Conservation (phyloP, 2,113 vertebrate genomes). For the Archocentrus centrarchus region DNA sequence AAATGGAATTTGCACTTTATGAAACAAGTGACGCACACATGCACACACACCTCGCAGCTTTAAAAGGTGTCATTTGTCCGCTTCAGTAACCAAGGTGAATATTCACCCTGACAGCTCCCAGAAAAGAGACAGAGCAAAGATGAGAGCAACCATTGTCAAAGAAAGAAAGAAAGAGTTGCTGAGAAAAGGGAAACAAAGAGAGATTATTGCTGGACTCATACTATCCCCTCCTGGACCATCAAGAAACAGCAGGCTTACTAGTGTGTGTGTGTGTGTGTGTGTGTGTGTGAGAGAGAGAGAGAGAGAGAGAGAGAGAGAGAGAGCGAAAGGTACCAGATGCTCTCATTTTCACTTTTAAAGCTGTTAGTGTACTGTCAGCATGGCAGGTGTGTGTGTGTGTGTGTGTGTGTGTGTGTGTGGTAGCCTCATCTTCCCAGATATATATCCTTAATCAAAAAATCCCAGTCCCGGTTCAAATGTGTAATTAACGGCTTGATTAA, state of each 20-base stretch:
- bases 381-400: neutral
- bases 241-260: conserved; percentile 11
- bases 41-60: conserved; percentile 44
- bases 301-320: too few species aligned
- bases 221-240: conserved; percentile 38
- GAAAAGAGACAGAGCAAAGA: conserved; percentile 27
- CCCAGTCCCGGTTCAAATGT: neutral
- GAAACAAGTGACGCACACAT: conserved; percentile 47
- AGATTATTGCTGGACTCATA: conserved; percentile 21
- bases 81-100: conserved; percentile 64
- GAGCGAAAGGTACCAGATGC: too few species aligned
- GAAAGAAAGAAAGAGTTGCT: neutral
- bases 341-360: too few species aligned
- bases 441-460: neutral
- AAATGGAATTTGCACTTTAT: conserved; percentile 72
- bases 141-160: conserved; percentile 1
- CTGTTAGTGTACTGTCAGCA: too few species aligned
- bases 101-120: conserved; percentile 62
- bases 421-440: neutral
- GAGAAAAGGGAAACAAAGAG: neutral
- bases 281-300: too few species aligned
- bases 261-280: too few species aligned
- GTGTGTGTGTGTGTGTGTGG: neutral
- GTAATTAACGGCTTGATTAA: neutral
- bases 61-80: conserved; percentile 66